Evolutionary conservation across 2,113 vertebrate genomes (phyloP).

Genomic region (Amia ocellicauda): DNA sequence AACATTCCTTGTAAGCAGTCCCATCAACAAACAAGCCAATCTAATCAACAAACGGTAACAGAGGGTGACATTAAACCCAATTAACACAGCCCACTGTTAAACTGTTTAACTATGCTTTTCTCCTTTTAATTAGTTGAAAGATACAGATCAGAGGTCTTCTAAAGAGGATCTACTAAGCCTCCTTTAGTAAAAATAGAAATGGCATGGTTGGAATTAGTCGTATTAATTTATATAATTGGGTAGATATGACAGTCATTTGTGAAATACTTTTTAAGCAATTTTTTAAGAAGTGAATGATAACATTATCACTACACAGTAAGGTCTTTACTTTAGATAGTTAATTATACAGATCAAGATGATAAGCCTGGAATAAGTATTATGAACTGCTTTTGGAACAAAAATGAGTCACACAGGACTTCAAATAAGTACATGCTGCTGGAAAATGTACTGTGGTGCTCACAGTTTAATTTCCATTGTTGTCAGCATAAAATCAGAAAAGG

Average conservation of each 20-base stretch:
- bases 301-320: not conserved
- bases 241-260: not conserved
- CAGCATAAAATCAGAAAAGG: not conserved
- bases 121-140: conserved; percentile 14
- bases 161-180: not conserved
- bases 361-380: not conserved
- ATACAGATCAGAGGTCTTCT: conserved; percentile 1
- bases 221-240: not conserved
- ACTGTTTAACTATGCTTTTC: conserved; percentile 7
- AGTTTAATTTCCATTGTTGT: conserved; percentile 12
- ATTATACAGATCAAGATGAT: too few relatives aligned
- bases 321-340: not conserved
- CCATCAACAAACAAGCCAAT: conserved; percentile 53
- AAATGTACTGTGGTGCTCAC: not conserved
- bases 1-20: conserved; percentile 28
- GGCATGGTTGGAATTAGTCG: not conserved
- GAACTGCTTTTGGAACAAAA: conserved; percentile 2
- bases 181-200: not conserved
- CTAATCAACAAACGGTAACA: conserved; percentile 46
- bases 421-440: conserved; percentile 9
- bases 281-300: not conserved
- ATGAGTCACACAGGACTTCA: conserved; percentile 17
- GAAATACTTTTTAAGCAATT: not conserved
- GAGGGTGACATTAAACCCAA: conserved; percentile 34
- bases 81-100: conserved; percentile 19